A percentile compares a stretch with the other conserved stretches of the same genome.
These are phyloP conservation scores for Microcebus ravelobensis DNA, from an alignment of 2,113 vertebrate species.

Conservation along the genomic window DNA sequence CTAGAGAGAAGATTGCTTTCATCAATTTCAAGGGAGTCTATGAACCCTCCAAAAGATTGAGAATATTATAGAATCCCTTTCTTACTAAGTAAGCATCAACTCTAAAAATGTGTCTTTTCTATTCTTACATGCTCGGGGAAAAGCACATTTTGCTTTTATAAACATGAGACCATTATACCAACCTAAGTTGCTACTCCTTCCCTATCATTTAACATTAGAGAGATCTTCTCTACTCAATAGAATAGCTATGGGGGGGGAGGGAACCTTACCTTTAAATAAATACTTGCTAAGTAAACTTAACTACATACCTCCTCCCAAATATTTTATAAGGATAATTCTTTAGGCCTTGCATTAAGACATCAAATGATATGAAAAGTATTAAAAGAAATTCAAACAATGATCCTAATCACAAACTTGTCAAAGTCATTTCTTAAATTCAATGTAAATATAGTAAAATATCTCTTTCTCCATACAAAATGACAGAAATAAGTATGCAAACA, in stretches of 20 bases:
- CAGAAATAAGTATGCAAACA: constrained; percentile 40
- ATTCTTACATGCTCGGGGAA: background rate
- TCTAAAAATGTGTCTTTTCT: constrained; percentile 15
- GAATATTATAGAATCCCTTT: constrained; percentile 31
- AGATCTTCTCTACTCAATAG: background rate
- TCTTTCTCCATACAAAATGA: background rate
- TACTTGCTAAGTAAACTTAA: constrained; percentile 34
- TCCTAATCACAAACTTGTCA: background rate
- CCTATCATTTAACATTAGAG: background rate
- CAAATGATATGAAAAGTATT: constrained; percentile 28
- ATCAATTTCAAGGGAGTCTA: background rate
- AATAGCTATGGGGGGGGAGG: background rate
- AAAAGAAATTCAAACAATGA: constrained; percentile 33
- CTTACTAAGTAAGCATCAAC: constrained; percentile 18
- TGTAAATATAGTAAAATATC: constrained; percentile 38
- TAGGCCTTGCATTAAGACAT: constrained; percentile 39
- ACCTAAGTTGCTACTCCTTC: background rate
- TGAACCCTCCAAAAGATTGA: background rate
- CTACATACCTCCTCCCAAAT: constrained; percentile 25
- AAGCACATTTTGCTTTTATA: constrained; percentile 38
- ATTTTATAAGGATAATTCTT: constrained; percentile 16
- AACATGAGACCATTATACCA: background rate
- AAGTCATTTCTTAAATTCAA: constrained; percentile 37
- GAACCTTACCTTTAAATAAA: constrained; percentile 24
- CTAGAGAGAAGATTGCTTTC: background rate